Base-by-base conservation (phyloP, 2,113 vertebrate genomes). In the Peucedramus taeniatus region DNA sequence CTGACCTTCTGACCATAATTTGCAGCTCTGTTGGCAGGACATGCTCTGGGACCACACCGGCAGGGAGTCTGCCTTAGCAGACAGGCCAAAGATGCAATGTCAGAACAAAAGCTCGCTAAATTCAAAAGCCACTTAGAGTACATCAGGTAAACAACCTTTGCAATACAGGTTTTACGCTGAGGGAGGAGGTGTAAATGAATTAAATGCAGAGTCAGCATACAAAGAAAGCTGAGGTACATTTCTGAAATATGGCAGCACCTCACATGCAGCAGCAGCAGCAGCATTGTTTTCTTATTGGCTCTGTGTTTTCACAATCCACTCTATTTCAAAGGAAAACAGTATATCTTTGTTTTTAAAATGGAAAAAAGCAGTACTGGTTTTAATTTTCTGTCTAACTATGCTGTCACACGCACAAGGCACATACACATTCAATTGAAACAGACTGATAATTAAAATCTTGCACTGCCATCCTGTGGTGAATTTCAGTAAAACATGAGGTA, bases 391-490 rank as follows among this genome's bases (percentile, higher is more conserved):
- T 26, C 92, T 94, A 93, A 96, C 72, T 51, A 40, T 1, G 3
- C 72, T 44, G 24, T 83, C 72, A 65, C 96, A 91, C 39, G 86
- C 93, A 90, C 57, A 50, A 49, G 68, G 80, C 78, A 51, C 20
- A 39, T 39, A 64, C 66, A 16, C 17, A 7, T 3, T 19, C 11
- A 3, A 7, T 2, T 5, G 35, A 44, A 76, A 50, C 20, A 9
- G 39, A 27, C 31, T 39, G 56, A 42, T 81, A 95, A 84, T 57
- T 28, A 42, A 96, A 71, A 86, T 89, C 88, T 82, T 57, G 42
- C 75, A 92, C 89, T 93, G 97, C 97, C 97, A 96, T 93, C 96
- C 40, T 93, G 92, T 83, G 97, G 97, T 79, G 24, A 65, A 37
- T 35, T 19, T 56, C 4, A 47, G 79, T 44, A 94, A 74, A 87